phyloP scores from a whole-genome alignment of 2,797 vertebrate genomes.

The Acrossocheilus wenchowensis region DNA sequence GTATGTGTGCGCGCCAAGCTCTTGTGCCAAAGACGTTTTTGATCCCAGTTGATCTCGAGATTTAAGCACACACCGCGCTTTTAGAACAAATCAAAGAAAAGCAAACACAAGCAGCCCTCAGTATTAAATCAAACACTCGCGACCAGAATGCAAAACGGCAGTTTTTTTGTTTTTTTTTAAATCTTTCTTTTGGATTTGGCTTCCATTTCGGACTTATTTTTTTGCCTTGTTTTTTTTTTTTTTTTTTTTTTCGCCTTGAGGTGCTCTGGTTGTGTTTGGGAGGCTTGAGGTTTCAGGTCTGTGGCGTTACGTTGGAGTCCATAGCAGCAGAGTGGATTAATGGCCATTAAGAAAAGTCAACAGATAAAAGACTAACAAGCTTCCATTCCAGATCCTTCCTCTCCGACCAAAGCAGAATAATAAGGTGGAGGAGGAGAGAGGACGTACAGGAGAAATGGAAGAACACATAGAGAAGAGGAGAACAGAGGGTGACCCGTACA shows the following conservation, averaged over 20 bases:
- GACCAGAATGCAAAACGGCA: slow-evolving; percentile 58
- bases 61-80: slow-evolving; percentile 34
- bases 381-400: slow-evolving; percentile 32
- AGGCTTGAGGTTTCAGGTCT: slow-evolving; percentile 83
- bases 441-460: slow-evolving; percentile 62
- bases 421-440: slow-evolving; percentile 38
- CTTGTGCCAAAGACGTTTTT: slow-evolving; percentile 26
- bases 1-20: slow-evolving; percentile 29
- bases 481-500: slow-evolving; percentile 40
- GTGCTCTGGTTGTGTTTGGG: slow-evolving; percentile 69
- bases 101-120: slow-evolving; percentile 66
- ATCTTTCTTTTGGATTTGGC: slow-evolving; percentile 43
- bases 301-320: slow-evolving; percentile 79
- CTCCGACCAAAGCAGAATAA: slow-evolving; percentile 38
- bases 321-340: slow-evolving; percentile 83
- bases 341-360: slow-evolving; percentile 67
- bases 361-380: slow-evolving; percentile 68
- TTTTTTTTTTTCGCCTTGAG: slow-evolving; percentile 61
- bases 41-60: slow-evolving; percentile 45
- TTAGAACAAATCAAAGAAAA: slow-evolving; percentile 45
- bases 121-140: slow-evolving; percentile 61
- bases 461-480: slow-evolving; percentile 64
- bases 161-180: slow-evolving; percentile 17
- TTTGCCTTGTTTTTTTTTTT: slow-evolving; percentile 59
- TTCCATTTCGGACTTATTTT: slow-evolving; percentile 47